Base-by-base conservation (phyloP, 1,140 invertebrate species). In the Lepidostoma basale region DNA sequence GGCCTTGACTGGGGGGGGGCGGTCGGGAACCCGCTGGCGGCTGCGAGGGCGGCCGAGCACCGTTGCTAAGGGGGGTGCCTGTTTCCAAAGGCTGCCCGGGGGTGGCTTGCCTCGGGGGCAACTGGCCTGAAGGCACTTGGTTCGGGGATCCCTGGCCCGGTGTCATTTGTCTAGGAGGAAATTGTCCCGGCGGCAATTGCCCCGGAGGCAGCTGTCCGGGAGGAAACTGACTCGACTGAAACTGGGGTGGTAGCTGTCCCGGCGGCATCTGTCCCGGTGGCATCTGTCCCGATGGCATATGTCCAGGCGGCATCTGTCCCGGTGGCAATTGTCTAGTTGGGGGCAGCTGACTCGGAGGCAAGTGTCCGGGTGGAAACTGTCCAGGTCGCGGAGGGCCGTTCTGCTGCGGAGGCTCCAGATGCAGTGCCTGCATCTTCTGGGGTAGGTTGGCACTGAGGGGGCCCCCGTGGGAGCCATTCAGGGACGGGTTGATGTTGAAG, bases 391-490 rank as follows among this genome's bases (percentile, higher is more conserved):
- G 67, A 73, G 23, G 62, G 58, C 3, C 67, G 40, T 69, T 69
- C 1, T 47, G 49, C 25, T 52, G 62, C 72, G 3, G 75, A 74
- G 74, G 75, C 70, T 14, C 80, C 77, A 75, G 80, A 60, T 77
- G 81, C 73, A 83, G 76, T 20, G 71, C 77, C 45, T 81, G 79
- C 78, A 83, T 82, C 62, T 82, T 83, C 25, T 81, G 77, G 3
- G 77, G 73, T 76, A 81, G 77, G 16, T 81, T 79, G 62, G 66
- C 69, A 23, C 73, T 75, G 45, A 68, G 69, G 44, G 77, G 45
- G 45, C 76, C 14, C 71, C 54, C 33, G 68, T 75, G 58, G 58
- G 77, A 77, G 14, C 72, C 78, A 16, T 82, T 80, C 70, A 79
- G 60, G 56, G 45, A 77, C 20, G 70, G 79, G 52, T 56, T 76